Evolutionary conservation across 2,888 invertebrate species (phyloP), one percentile per base, ranked within the genome.

Genomic region (Ptychoptera albimana): DNA sequence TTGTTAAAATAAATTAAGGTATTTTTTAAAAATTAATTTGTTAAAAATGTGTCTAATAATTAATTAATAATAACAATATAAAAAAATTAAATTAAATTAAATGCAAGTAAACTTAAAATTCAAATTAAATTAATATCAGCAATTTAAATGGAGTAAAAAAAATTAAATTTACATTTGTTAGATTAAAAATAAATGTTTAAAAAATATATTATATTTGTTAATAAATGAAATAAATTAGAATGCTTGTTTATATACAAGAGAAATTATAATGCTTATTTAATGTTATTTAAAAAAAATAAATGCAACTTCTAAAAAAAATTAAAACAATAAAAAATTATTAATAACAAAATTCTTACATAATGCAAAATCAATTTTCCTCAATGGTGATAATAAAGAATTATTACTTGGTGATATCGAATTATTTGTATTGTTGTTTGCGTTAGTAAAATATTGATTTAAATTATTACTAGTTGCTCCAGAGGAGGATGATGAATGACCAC

Each of bases 361-460:
- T 49, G 84, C 82, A 61, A 85, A 78, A 60, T 87, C 86, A 82
- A 85, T 85, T 63, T 82, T 80, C 53, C 83, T 71, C 52, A 71
- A 62, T 50, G 74, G 74, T 47, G 74, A 74, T 45, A 71, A 64
- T 13, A 65, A 51, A 1, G 63, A 63, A 49, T 40, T 40, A 31
- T 14, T 40, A 40, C 31, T 40, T 31, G 31, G 13, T 40, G 15
- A 40, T 32, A 31, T 40, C 15, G 39, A 45, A 50, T 74, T 72
- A 49, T 69, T 59, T 10, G 43, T 43, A 54, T 69, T 69, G 38
- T 61, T 55, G 47, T 70, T 69, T 14, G 12, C 8, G 11, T 12
- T 34, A 34, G 34, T 12, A 12, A 34, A 6, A 32, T 11, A 23
- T 23, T 23, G 23, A 23, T 23, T 23, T 23, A 23, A 23, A 23